Evolutionary conservation across 2,113 vertebrate genomes (phyloP), one percentile per base, ranked within the genome.

Genomic region (Phoxinus phoxinus): DNA sequence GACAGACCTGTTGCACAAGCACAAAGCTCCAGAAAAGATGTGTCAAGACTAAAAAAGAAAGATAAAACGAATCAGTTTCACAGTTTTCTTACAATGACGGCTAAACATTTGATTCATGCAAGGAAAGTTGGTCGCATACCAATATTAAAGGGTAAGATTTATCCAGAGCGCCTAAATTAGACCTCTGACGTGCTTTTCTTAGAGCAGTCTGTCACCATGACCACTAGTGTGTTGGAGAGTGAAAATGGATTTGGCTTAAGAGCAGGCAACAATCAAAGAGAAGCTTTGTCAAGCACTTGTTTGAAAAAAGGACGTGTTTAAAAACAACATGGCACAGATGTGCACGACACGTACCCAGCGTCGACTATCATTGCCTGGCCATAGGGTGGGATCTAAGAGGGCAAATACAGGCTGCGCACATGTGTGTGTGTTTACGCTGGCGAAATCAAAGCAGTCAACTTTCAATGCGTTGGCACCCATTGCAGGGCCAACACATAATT

Each of bases 211-310:
- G 85, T 86, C 63, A 79, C 82, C 84, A 84, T 88, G 81, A 84
- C 84, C 87, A 84, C 87, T 81, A 44, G 53, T 69, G 48, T 79
- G 63, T 44, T 73, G 67, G 19, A 44, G 84, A 56, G 81, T 88
- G 63, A 59, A 82, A 84, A 84, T 32, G 46, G 84, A 81, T 81
- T 73, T 72, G 80, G 74, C 58, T 81, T 23, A 53, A 88, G 84
- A 82, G 72, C 72, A 63, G 46, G 25, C 61, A 25, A 25, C 76
- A 58, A 86, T 86, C 87, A 86, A 88, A 88, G 87, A 77, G 63
- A 19, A 58, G 65, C 53, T 76, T 63, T 88, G 61, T 78, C 41
- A 53, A 85, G 83, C 35, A 63, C 59, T 79, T 85, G 77, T 79
- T 32, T 51, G 37, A 37, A 67, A 46, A 56, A 83, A 21, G 12